phyloP scores from a whole-genome alignment of 2,113 vertebrate genomes.

The Paradisaea rubra region DNA sequence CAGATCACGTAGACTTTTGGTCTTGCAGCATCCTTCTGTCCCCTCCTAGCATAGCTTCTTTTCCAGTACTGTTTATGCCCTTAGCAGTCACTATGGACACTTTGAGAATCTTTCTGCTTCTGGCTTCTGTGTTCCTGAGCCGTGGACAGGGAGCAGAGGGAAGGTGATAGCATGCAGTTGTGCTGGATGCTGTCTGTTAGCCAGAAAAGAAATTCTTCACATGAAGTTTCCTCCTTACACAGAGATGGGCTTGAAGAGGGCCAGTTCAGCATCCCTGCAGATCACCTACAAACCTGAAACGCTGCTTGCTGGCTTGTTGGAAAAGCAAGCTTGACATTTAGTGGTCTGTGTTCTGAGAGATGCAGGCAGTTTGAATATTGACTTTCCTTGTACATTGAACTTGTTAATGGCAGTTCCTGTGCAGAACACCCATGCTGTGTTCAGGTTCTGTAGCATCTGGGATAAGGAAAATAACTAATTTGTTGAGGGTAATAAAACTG shows the following conservation, averaged over 20 bases:
- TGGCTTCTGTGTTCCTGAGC: neutral
- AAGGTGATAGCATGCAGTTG: neutral
- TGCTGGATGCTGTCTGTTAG: neutral
- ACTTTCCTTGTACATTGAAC: neutral
- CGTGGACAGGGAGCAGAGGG: neutral
- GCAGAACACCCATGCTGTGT: neutral
- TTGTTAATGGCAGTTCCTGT: neutral
- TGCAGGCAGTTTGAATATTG: neutral
- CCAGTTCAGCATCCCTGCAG: neutral
- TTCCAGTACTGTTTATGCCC: neutral
- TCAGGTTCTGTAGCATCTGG: neutral
- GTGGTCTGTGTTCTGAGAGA: neutral
- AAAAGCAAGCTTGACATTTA: neutral
- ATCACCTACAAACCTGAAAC: neutral
- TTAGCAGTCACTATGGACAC: neutral
- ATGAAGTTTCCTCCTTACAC: neutral
- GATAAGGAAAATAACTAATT: neutral
- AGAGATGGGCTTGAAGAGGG: neutral
- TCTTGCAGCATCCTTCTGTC: neutral
- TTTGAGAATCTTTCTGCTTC: neutral
- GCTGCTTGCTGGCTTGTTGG: neutral
- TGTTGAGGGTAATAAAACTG: neutral
- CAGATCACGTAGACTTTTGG: neutral
- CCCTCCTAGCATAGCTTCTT: neutral
- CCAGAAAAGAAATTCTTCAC: neutral